Evolutionary conservation across 92 coral and sea anemone species (phyloP).

Genomic region (Blastomussa wellsi): DNA sequence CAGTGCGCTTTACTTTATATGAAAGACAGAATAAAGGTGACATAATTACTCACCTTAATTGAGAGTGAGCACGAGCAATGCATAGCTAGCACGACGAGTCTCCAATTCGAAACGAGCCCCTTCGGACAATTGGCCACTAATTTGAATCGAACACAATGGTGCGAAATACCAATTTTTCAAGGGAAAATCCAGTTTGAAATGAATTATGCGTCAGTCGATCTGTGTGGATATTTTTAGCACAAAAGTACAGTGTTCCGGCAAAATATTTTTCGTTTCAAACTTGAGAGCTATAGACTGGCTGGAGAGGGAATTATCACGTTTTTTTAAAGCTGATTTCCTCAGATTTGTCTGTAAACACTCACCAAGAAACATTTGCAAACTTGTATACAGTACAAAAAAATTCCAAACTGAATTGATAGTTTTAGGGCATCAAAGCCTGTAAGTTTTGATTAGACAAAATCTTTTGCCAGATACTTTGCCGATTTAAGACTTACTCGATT

Average conservation of each 20-base stretch:
- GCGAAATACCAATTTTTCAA: background rate
- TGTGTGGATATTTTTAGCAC: background rate
- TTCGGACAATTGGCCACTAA: background rate
- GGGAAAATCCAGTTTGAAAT: background rate
- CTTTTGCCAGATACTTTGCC: too few species aligned
- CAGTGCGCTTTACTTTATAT: background rate
- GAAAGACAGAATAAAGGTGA: background rate
- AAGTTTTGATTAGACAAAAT: too few species aligned
- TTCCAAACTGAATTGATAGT: too few species aligned
- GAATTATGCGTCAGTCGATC: background rate
- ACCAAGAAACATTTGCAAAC: too few species aligned
- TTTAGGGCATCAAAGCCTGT: too few species aligned
- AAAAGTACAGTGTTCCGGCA: too few species aligned
- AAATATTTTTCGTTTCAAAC: background rate
- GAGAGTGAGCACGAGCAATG: too few species aligned
- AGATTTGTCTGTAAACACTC: too few species aligned
- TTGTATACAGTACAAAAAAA: too few species aligned
- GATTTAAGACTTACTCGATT: too few species aligned
- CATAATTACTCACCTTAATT: background rate
- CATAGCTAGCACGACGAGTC: background rate
- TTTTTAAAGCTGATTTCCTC: background rate
- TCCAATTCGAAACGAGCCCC: background rate
- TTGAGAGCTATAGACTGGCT: background rate
- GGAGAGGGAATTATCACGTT: background rate
- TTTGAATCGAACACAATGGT: background rate